phyloP scores from a whole-genome alignment of 2,113 vertebrate genomes.

The Acanthisitta chloris region DNA sequence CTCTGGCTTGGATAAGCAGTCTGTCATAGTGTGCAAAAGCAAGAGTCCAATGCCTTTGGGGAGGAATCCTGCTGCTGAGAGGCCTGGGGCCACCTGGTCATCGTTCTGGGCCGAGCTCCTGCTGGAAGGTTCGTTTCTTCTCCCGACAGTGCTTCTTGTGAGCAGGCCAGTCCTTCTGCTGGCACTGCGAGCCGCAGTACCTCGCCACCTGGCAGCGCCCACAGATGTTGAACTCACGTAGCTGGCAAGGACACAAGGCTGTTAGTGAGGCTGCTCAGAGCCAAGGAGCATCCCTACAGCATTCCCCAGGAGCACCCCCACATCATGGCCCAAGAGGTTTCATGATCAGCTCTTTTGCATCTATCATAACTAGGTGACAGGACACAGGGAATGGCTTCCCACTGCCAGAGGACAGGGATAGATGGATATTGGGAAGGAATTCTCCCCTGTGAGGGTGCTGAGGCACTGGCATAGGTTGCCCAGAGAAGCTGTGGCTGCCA shows the following conservation, averaged over 20 bases:
- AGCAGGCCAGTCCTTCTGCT: slow-evolving; percentile 98
- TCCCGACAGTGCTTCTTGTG: slow-evolving; percentile 99
- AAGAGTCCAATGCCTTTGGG: slow-evolving; percentile 51
- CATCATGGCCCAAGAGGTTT: background rate
- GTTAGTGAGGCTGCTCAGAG: background rate
- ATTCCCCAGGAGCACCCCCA: too few relatives aligned
- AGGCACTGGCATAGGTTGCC: background rate
- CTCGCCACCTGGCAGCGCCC: slow-evolving; percentile 96
- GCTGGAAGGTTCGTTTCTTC: slow-evolving; percentile 87
- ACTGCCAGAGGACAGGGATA: background rate
- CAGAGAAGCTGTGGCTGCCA: background rate
- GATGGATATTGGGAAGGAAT: background rate
- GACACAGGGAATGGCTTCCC: background rate
- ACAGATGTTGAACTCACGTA: slow-evolving; percentile 97
- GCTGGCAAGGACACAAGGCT: slow-evolving; percentile 8
- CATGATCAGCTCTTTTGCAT: rapidly evolving
- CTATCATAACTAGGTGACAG: background rate
- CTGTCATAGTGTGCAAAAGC: slow-evolving; percentile 68
- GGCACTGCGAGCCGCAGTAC: slow-evolving; percentile 97
- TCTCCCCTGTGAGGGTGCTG: background rate
- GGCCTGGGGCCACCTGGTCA: slow-evolving; percentile 68
- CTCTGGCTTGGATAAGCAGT: slow-evolving; percentile 66
- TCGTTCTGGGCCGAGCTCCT: slow-evolving; percentile 93
- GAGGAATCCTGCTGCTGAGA: slow-evolving; percentile 54
- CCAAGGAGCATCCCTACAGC: background rate